phyloP scores from a whole-genome alignment of 2,797 vertebrate genomes.

The Eremophila alpestris region DNA sequence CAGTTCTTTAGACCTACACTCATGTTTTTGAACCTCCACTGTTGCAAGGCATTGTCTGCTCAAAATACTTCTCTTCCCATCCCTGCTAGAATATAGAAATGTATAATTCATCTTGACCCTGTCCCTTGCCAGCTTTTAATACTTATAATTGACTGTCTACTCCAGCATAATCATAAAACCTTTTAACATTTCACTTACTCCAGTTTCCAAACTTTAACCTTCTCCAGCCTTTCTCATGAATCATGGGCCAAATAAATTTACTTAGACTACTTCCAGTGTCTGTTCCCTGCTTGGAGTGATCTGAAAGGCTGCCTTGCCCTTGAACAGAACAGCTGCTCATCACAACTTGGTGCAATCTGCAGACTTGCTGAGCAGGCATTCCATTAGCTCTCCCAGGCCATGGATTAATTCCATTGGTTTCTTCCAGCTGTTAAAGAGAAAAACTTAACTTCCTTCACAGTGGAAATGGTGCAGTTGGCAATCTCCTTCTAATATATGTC shows the following conservation, averaged over 20 bases:
- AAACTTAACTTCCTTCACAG: background rate
- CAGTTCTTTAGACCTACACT: background rate
- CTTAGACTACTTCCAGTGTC: background rate
- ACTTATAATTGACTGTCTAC: background rate
- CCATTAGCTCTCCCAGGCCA: background rate
- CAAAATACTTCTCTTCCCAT: background rate
- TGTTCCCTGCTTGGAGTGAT: background rate
- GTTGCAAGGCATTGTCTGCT: background rate
- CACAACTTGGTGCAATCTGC: background rate
- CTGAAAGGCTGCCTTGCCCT: background rate
- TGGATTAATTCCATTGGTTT: background rate
- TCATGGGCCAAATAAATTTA: background rate
- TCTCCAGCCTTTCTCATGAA: background rate
- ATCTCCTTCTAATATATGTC: background rate
- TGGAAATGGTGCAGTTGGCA: background rate
- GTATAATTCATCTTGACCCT: background rate
- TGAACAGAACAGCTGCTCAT: background rate
- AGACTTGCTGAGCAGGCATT: background rate
- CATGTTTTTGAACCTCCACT: background rate
- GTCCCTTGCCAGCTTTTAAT: slow-evolving; percentile 30
- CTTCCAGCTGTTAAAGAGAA: background rate
- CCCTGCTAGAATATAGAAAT: background rate
- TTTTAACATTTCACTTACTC: slow-evolving; percentile 33
- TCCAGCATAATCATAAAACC: slow-evolving; percentile 18
- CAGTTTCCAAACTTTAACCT: slow-evolving; percentile 30